Base-by-base conservation (phyloP, 2,888 invertebrate species). In the Pinctada fucata region DNA sequence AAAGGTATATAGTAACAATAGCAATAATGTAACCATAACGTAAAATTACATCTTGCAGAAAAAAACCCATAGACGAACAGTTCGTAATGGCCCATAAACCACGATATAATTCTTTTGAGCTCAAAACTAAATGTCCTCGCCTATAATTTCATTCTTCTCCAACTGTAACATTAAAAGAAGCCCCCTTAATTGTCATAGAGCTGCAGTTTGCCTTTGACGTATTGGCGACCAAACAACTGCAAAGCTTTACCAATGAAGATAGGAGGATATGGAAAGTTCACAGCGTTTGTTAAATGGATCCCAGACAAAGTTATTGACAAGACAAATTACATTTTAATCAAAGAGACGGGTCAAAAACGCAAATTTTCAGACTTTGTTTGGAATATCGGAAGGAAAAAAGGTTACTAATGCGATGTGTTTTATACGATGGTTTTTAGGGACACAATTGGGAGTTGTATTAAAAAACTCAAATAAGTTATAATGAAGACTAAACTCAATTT, bases 321-420 rank as follows among this genome's bases (percentile, higher is more conserved):
- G 8, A 58, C 58, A 58, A 58, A 58, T 58, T 58, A 58, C 58
- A 58, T 58, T 58, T 58, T 58, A 58, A 58, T 58, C 58, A 58
- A 58, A 58, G 58, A 6, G 58, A 58, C 13, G 58, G 58, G 58
- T 58, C 13, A 58, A 58, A 58, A 58, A 58, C 58, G 6, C 58
- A 58, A 6, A 58, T 58, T 58, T 58, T 58, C 58, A 58, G 58
- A 58, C 58, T 6, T 58, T 58, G 6, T 58, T 10, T 58, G 6
- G 6, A 58, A 58, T 58, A 58, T 13, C 6, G 6, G 6, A 58
- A 13, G 13, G 58, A 58, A 58, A 58, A 58, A 58, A 10, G 58
- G 58, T 58, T 58, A 31, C 31, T 31, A 58, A 58, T 58, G 13
- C 58, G 13, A 6, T 6, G 58, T 58, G 58, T 58, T 58, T 58